Base-by-base conservation (phyloP, 2,888 invertebrate species). In the Drosophila gaucha region DNA sequence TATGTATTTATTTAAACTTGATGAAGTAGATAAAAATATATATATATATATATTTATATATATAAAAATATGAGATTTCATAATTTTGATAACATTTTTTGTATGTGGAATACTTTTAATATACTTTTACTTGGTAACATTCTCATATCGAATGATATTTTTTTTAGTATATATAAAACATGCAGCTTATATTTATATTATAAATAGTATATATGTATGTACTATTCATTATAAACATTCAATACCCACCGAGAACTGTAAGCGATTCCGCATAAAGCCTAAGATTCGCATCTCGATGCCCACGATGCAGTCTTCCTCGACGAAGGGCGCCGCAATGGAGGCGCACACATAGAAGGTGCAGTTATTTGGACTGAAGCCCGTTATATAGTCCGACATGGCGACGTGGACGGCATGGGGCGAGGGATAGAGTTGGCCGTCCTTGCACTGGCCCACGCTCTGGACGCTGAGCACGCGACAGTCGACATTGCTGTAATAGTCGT, bases 291-390 rank as follows among this genome's bases (percentile, higher is more conserved):
- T 89, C 67, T 93, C 94, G 0, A 93, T 88, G 33, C 91, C 91
- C 10, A 91, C 83, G 1, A 77, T 46, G 41, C 90, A 89, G 51
- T 92, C 78, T 4, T 73, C 74, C 74, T 93, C 93, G 0, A 94
- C 90, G 74, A 93, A 94, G 0, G 94, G 94, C 10, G 93, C 92
- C 49, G 92, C 90, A 72, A 93, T 90, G 38, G 93, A 77, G 20
- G 93, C 92, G 41, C 94, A 91, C 56, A 94, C 90, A 31, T 91
- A 89, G 43, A 94, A 87, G 4, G 88, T 83, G 69, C 94, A 94
- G 31, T 93, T 92, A 6, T 84, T 78, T 83, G 94, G 92, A 59
- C 92, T 87, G 0, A 74, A 68, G 0, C 80, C 85, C 0, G 56
- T 66, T 1, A 88, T 51, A 26, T 88, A 84, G 8, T 66, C 70